These are phyloP conservation scores for Tryphoninae sp. DNA, from an alignment of 2,888 invertebrate species.

Conservation along the genomic window DNA sequence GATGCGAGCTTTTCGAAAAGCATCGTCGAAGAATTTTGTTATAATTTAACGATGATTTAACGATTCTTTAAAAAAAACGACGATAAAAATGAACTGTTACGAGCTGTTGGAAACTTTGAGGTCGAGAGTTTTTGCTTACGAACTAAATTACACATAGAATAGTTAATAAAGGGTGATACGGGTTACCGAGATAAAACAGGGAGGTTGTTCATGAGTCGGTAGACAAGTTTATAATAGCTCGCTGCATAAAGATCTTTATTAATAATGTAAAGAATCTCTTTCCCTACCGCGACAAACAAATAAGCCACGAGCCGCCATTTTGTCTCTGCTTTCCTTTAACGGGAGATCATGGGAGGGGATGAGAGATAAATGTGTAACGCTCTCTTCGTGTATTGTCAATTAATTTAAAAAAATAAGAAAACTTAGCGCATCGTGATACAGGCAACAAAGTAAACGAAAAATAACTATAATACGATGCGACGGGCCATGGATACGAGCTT, in stretches of 20 bases:
- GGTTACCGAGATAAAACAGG: neutral
- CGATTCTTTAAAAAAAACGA: too few relatives aligned
- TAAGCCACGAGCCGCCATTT: neutral
- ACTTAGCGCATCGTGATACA: neutral
- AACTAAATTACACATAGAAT: too few relatives aligned
- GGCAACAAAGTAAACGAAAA: neutral
- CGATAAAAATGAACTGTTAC: too few relatives aligned
- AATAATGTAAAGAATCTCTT: neutral
- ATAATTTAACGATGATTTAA: too few relatives aligned
- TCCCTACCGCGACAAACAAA: neutral
- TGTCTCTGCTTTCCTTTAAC: neutral
- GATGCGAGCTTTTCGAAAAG: too few relatives aligned
- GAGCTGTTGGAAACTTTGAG: too few relatives aligned
- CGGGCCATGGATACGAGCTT: neutral
- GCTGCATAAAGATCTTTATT: neutral
- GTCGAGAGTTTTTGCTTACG: too few relatives aligned
- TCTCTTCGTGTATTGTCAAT: neutral
- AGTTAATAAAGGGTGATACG: neutral
- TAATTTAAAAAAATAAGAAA: neutral
- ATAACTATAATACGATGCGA: constrained; percentile 10
- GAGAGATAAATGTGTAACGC: neutral
- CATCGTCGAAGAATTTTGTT: too few relatives aligned
- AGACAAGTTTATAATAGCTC: neutral
- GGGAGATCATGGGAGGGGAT: neutral
- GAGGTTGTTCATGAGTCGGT: neutral